A percentile compares a stretch with the other conserved stretches of the same genome.
These are phyloP conservation scores for Pipra filicauda DNA, from an alignment of 2,113 vertebrate genomes.

Conservation along the genomic window DNA sequence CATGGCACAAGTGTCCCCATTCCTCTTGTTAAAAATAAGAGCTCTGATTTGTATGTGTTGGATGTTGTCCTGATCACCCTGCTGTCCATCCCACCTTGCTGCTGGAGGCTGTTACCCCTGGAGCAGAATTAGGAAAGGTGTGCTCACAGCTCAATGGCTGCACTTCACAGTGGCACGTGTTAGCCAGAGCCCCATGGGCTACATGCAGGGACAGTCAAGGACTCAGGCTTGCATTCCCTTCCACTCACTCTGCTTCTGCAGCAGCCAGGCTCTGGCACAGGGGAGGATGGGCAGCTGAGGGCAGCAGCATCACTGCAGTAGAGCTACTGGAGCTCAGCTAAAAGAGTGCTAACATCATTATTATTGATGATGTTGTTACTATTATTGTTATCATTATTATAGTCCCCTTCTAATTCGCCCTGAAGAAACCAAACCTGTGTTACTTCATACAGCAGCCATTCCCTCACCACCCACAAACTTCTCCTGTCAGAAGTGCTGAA, in stretches of 20 bases:
- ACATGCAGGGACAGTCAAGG: fast-evolving
- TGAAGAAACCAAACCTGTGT: not conserved
- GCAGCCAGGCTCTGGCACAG: not conserved
- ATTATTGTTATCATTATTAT: not conserved
- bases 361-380: not conserved
- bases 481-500: not conserved
- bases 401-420: not conserved
- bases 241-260: not conserved
- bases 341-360: not conserved
- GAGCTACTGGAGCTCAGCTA: not conserved
- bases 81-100: not conserved
- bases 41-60: not conserved
- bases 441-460: not conserved
- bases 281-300: conserved; percentile 33
- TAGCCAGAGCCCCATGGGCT: not conserved
- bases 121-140: not conserved
- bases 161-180: not conserved
- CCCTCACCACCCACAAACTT: not conserved
- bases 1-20: not conserved
- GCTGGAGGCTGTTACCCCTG: not conserved
- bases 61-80: not conserved
- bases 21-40: not conserved
- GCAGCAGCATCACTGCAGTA: not conserved
- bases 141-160: not conserved
- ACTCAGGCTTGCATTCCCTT: fast-evolving